A percentile compares a stretch with the other conserved stretches of the same genome.
phyloP scores from a whole-genome alignment of 1,140 invertebrate genomes.

The Pseudomyrmex flavicornis region DNA sequence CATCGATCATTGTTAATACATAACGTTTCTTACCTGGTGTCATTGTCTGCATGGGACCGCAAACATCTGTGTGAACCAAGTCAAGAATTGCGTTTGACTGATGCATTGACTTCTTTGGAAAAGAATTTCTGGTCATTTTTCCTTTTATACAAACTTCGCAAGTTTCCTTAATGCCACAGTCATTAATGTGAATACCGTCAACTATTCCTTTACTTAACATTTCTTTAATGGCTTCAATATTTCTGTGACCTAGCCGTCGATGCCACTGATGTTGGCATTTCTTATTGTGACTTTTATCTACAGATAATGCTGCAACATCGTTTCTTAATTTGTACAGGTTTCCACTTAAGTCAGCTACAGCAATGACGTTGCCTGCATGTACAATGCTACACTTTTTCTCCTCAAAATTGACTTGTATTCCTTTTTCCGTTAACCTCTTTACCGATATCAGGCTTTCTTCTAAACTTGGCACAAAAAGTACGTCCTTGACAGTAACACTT shows the following conservation, averaged over 20 bases:
- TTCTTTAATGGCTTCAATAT: background rate
- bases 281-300: background rate
- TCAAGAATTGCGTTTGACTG: too few species aligned
- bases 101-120: slow-evolving; percentile 6
- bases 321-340: slow-evolving; percentile 16
- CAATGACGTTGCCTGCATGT: background rate
- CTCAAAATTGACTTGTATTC: slow-evolving; percentile 22
- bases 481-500: slow-evolving; percentile 3
- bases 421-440: slow-evolving; percentile 22
- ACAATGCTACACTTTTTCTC: background rate
- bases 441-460: slow-evolving; percentile 27
- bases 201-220: background rate
- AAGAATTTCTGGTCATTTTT: background rate
- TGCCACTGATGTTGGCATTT: slow-evolving; percentile 12
- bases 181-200: background rate
- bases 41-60: too few species aligned
- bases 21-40: slow-evolving; percentile 32
- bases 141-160: slow-evolving; percentile 19
- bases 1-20: slow-evolving; percentile 36
- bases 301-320: background rate
- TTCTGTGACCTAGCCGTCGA: background rate
- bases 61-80: too few species aligned
- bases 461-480: slow-evolving; percentile 20
- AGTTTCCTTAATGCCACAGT: background rate
- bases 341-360: background rate